phyloP scores from a whole-genome alignment of 2,888 invertebrate species.

The Xestoiulus laeticollis region DNA sequence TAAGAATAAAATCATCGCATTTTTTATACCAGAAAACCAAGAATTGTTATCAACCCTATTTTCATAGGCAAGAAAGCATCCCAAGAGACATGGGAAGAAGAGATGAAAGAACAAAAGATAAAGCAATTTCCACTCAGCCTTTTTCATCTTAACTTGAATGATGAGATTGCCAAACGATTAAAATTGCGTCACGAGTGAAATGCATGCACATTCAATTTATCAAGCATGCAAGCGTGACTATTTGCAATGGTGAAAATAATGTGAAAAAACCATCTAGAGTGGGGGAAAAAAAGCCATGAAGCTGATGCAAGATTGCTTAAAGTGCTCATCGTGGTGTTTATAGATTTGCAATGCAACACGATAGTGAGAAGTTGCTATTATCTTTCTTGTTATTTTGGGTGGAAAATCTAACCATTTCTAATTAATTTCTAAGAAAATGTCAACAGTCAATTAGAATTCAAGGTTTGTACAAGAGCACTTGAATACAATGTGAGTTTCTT shows the following conservation, averaged over 20 bases:
- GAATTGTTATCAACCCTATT: neutral
- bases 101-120: slow-evolving; percentile 4
- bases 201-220: neutral
- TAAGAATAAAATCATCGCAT: neutral
- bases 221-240: slow-evolving; percentile 4
- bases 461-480: too few relatives aligned
- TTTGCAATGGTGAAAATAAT: neutral
- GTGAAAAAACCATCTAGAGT: neutral
- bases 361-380: neutral
- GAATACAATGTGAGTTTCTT: too few relatives aligned
- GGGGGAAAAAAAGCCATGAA: neutral
- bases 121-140: neutral
- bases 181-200: neutral
- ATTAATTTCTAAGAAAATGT: neutral
- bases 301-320: neutral
- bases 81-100: neutral
- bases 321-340: neutral
- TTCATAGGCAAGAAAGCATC: neutral
- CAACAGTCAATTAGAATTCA: neutral
- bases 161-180: slow-evolving; percentile 20
- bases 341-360: neutral
- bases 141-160: neutral
- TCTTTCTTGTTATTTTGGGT: neutral
- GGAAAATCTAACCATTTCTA: neutral
- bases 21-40: neutral